Percentiles rank a stretch among this genome's conserved stretches.
Evolutionary conservation across 2,113 vertebrate genomes (phyloP).

Genomic region (Perca flavescens): DNA sequence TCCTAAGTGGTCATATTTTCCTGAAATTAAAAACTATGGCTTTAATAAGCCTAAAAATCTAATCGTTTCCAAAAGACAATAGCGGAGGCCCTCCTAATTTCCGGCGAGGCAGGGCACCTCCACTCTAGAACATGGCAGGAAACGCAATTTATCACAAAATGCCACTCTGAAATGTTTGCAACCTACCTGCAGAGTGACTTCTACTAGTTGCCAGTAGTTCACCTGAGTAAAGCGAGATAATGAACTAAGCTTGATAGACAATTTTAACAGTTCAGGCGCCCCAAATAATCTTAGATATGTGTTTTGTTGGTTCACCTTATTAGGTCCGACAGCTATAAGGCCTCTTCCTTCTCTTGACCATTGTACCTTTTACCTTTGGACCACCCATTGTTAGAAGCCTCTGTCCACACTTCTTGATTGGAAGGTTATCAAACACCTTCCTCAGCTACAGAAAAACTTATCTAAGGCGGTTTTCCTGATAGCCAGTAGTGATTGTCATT

Average conservation of each 20-base stretch:
- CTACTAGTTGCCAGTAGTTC: not conserved
- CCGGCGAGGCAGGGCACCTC: not conserved
- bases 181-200: not conserved
- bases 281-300: not conserved
- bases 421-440: not conserved
- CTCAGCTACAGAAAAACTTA: constrained; percentile 7
- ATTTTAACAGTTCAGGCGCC: not conserved
- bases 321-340: not conserved
- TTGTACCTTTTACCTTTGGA: not conserved
- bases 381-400: not conserved
- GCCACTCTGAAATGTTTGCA: not conserved
- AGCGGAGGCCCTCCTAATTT: not conserved
- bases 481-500: not conserved
- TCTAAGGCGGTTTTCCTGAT: constrained; percentile 12
- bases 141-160: not conserved
- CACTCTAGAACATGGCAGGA: too few species aligned
- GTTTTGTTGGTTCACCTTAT: not conserved
- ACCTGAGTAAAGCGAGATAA: too few species aligned
- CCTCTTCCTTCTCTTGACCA: not conserved
- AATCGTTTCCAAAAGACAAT: not conserved
- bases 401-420: not conserved
- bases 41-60: not conserved
- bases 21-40: not conserved
- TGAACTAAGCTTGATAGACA: not conserved
- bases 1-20: not conserved